A percentile compares a stretch with the other conserved stretches of the same genome.
Evolutionary conservation across 2,113 vertebrate species (phyloP).

Genomic region (Synchiropus splendidus): DNA sequence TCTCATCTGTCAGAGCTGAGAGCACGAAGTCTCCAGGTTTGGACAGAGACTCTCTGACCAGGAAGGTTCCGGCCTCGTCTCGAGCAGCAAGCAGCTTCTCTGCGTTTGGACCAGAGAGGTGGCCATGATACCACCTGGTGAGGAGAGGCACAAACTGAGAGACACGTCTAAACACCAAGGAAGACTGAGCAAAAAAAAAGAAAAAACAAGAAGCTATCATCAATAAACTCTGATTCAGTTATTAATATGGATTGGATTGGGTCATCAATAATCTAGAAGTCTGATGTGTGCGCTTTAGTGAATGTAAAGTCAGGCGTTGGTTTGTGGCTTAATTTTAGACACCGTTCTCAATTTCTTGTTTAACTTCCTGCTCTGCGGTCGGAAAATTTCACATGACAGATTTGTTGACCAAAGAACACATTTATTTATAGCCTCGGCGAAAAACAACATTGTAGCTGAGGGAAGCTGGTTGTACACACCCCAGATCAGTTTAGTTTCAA

Average conservation of each 20-base stretch:
- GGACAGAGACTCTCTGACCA: constrained; percentile 91
- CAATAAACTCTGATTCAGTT: too few relatives aligned
- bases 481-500: not conserved
- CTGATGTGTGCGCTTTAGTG: constrained; percentile 4
- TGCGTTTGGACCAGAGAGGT: constrained; percentile 81
- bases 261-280: not conserved
- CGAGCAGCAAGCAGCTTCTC: constrained; percentile 79
- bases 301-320: constrained; percentile 4
- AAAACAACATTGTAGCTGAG: too few relatives aligned
- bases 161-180: too few relatives aligned
- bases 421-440: too few relatives aligned
- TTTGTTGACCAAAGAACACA: constrained; percentile 63
- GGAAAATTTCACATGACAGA: constrained; percentile 74
- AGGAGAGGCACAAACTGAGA: too few relatives aligned
- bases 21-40: constrained; percentile 93
- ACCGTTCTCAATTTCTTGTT: constrained; percentile 68
- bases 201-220: too few relatives aligned
- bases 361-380: constrained; percentile 71
- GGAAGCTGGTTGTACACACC: too few relatives aligned
- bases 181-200: too few relatives aligned
- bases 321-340: constrained; percentile 56
- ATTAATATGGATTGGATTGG: constrained; percentile 3
- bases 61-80: constrained; percentile 78
- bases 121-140: constrained; percentile 94
- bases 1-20: constrained; percentile 78